These are phyloP conservation scores for Picathartes gymnocephalus DNA, from an alignment of 2,113 vertebrate species.

Conservation along the genomic window DNA sequence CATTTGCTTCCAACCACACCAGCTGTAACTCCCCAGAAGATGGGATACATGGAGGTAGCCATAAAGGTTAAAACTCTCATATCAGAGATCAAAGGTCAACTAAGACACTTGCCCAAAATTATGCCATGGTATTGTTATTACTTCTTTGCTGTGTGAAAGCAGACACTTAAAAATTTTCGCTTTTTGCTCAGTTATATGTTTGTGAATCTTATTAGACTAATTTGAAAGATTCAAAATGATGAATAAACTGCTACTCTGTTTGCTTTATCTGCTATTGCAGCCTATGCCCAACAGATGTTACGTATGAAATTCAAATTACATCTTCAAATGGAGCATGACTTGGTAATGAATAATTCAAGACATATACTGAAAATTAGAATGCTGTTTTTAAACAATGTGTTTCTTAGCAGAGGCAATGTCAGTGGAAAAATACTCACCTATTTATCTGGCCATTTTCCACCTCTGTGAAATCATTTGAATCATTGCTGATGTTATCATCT, in stretches of 20 bases:
- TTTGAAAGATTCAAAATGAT: slow-evolving; percentile 49
- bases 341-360: slow-evolving; percentile 71
- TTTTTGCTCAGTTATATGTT: slow-evolving; percentile 23
- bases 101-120: background rate
- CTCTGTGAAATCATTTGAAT: slow-evolving; percentile 80
- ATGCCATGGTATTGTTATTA: background rate
- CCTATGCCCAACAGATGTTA: slow-evolving; percentile 70
- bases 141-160: background rate
- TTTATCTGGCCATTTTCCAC: slow-evolving; percentile 79
- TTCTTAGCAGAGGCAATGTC: slow-evolving; percentile 19
- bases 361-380: slow-evolving; percentile 57
- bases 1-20: background rate
- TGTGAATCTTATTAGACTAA: slow-evolving; percentile 64
- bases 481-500: slow-evolving; percentile 80
- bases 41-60: background rate
- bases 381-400: slow-evolving; percentile 49
- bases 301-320: slow-evolving; percentile 74
- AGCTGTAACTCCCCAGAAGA: background rate
- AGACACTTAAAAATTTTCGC: background rate
- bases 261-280: slow-evolving; percentile 65
- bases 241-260: slow-evolving; percentile 65
- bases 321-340: slow-evolving; percentile 71
- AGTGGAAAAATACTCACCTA: slow-evolving; percentile 75
- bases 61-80: background rate
- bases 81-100: background rate